Conservation (phyloP, 1,140 invertebrate genomes). For the Trinorchestia longiramus region DNA sequence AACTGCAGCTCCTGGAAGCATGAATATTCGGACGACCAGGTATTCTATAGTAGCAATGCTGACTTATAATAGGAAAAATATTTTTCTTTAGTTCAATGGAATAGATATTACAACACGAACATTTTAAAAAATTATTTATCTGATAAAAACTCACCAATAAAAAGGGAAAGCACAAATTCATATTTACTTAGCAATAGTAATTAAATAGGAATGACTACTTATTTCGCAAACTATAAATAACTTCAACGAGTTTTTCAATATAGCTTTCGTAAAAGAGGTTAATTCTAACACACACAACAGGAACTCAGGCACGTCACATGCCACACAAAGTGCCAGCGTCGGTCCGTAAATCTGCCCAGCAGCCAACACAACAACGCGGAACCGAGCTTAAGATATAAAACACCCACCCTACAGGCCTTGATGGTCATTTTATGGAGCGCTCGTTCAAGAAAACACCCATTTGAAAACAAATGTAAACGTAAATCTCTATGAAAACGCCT, state of each 20-base stretch:
- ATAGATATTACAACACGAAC: not conserved
- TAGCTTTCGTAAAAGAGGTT: not conserved
- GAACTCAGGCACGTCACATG: too few relatives aligned
- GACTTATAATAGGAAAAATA: not conserved
- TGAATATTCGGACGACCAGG: not conserved
- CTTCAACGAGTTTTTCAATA: not conserved
- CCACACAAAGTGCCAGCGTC: not conserved
- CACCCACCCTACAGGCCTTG: not conserved
- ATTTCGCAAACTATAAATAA: not conserved
- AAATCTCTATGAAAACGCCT: not conserved
- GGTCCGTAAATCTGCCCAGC: not conserved
- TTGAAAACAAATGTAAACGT: not conserved
- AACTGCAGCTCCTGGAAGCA: not conserved
- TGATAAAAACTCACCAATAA: too few relatives aligned
- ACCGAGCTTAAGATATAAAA: not conserved
- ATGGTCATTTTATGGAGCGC: not conserved
- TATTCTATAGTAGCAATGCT: not conserved
- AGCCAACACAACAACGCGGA: not conserved
- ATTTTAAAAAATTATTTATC: not conserved
- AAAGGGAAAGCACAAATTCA: too few relatives aligned
- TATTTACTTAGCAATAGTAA: too few relatives aligned
- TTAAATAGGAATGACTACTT: too few relatives aligned
- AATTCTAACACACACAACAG: not conserved
- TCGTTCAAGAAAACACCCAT: not conserved
- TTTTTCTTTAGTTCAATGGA: not conserved